phyloP scores from a whole-genome alignment of 2,888 invertebrate genomes.

The Andrena marginata region DNA sequence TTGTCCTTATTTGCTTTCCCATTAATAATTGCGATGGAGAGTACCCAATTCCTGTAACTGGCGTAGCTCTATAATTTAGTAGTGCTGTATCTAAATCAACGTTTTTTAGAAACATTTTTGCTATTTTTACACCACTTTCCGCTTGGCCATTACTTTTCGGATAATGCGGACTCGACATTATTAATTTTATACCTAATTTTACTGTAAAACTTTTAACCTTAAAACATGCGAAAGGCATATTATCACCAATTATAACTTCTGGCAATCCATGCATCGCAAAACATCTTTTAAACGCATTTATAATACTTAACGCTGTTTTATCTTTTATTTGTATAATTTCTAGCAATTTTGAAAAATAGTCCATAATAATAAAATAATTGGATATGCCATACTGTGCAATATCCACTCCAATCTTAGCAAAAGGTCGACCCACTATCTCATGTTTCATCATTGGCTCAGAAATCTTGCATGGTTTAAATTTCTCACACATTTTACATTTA shows the following conservation, averaged over 20 bases:
- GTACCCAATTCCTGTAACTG: neutral
- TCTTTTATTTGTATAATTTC: slow-evolving; percentile 1
- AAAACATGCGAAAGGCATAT: neutral
- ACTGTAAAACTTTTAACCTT: neutral
- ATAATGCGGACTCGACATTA: neutral
- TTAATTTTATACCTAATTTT: neutral
- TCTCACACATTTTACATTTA: neutral
- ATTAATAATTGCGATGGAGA: slow-evolving; percentile 5
- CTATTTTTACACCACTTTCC: slow-evolving; percentile 2
- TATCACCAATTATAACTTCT: neutral
- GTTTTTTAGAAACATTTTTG: slow-evolving; percentile 11
- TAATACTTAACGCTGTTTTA: neutral
- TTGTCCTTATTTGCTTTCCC: neutral
- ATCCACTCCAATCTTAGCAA: neutral
- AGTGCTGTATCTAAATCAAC: neutral
- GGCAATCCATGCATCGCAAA: slow-evolving; percentile 12
- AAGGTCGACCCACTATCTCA: neutral
- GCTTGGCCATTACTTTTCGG: slow-evolving; percentile 4
- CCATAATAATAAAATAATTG: neutral
- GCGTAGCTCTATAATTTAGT: neutral
- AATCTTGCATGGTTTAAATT: neutral
- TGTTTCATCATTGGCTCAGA: neutral
- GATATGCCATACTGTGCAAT: neutral
- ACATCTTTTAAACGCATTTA: neutral
- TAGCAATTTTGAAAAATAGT: slow-evolving; percentile 6